Base-by-base conservation (phyloP, 1,140 invertebrate species). In the Acromyrmex echinatior region DNA sequence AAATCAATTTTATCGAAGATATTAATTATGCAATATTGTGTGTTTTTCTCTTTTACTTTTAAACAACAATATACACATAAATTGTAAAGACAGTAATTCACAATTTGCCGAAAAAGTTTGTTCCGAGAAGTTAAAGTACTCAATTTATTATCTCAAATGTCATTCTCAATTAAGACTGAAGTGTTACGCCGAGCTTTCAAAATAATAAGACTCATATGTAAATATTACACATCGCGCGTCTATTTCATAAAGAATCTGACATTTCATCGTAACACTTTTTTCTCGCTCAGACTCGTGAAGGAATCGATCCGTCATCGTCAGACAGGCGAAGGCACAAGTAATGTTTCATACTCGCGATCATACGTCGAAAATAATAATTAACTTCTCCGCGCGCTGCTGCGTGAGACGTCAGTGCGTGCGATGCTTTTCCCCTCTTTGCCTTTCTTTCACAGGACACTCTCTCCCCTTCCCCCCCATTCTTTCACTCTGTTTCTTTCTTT, bases 361-460 rank as follows among this genome's bases (percentile, higher is more conserved):
- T 63, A 62, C 86, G 71, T 88, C 70, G 76, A 84, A 90, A 88
- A 90, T 90, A 91, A 91, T 91, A 90, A 91, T 91, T 90, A 87
- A 58, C 89, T 73, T 85, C 39, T 12, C 70, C 76, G 51, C 56
- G 80, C 86, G 82, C n/a, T 39, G 70, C 74, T 68, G 88, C 88
- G 81, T 90, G 81, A 88, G 68, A 90, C 71, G 86, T 87, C 81
- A 65, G 74, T 91, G 87, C 89, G 87, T 90, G 80, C 76, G 81
- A 88, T 88, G 84, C 86, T 88, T 76, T 90, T 39, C 74, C 51
- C 58, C 71, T 56, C 51, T 35, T 66, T 45, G 73, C 53, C 9
- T 60, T 73, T 66, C 18, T 53, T 62, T 73, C 28, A 28, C 49
- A 45, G 18, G 76, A 53, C 21, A 12, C 21, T 12, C 7, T 70